Evolutionary conservation across 2,797 vertebrate species (phyloP).

Genomic region (Acanthopagrus latus): DNA sequence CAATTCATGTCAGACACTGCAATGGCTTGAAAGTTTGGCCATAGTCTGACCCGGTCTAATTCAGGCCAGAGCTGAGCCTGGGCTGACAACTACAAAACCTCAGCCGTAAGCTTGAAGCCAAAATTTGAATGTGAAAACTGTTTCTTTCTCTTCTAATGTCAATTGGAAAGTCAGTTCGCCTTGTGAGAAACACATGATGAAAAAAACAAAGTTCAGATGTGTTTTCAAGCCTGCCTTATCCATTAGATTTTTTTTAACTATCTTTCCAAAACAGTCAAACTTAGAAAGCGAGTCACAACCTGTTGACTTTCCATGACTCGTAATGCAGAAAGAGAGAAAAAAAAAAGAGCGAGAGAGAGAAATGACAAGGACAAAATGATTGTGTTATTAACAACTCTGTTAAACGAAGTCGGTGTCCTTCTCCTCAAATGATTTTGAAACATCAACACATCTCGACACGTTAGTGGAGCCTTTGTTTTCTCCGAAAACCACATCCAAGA

Average conservation of each 20-base stretch:
- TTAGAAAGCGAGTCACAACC: constrained; percentile 33
- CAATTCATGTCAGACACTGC: constrained; percentile 11
- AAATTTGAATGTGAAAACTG: background rate
- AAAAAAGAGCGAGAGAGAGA: background rate
- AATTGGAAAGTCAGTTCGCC: background rate
- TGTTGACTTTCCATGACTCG: constrained; percentile 20
- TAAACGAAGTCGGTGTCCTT: constrained; percentile 20
- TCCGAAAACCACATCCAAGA: constrained; percentile 34
- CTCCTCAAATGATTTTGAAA: constrained; percentile 33
- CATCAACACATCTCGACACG: constrained; percentile 25
- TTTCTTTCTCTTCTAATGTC: background rate
- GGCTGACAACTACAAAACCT: background rate
- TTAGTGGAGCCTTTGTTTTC: constrained; percentile 50
- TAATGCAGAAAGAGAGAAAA: background rate
- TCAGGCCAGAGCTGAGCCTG: background rate
- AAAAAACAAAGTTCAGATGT: constrained; percentile 13
- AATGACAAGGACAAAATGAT: constrained; percentile 16
- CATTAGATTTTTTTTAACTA: constrained; percentile 8
- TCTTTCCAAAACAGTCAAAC: constrained; percentile 20
- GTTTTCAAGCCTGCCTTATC: background rate
- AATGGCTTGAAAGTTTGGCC: background rate
- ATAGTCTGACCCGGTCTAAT: constrained; percentile 7
- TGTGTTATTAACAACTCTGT: constrained; percentile 36
- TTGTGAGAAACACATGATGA: constrained; percentile 5
- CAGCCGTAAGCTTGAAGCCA: background rate